Conservation (phyloP, 2,888 invertebrate genomes). For the Chirona hameri region DNA sequence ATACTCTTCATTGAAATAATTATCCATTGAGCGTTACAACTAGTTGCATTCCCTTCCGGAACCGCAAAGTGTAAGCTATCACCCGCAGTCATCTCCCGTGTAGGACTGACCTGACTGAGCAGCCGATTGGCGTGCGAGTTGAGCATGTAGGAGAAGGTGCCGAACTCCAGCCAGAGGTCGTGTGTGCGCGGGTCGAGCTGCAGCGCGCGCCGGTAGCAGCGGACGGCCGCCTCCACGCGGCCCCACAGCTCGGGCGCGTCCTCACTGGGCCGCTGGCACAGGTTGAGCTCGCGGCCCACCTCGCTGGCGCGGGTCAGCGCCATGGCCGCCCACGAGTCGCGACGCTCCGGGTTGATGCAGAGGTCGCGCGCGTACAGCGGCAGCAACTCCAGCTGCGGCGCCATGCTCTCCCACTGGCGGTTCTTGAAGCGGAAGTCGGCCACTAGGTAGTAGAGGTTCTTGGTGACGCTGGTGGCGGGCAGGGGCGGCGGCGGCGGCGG, state of each 20-base stretch:
- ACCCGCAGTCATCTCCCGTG: not conserved
- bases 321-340: conserved; percentile 91
- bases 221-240: conserved; percentile 67
- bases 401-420: conserved; percentile 43
- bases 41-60: too few relatives aligned
- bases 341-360: conserved; percentile 69
- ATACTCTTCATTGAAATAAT: too few relatives aligned
- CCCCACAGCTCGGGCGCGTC: conserved; percentile 58
- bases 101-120: conserved; percentile 67
- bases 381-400: conserved; percentile 33
- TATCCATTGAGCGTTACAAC: too few relatives aligned
- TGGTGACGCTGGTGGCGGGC: conserved; percentile 40
- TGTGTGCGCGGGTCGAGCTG: conserved; percentile 68
- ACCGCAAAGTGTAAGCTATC: too few relatives aligned
- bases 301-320: conserved; percentile 66
- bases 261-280: not conserved
- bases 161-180: conserved; percentile 85
- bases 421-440: conserved; percentile 91
- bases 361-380: conserved; percentile 80
- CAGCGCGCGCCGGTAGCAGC: conserved; percentile 76
- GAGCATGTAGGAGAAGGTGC: conserved; percentile 81
- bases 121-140: conserved; percentile 85
- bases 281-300: conserved; percentile 28
- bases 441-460: conserved; percentile 76
- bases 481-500: conserved; percentile 27